Conservation (phyloP, 2,888 invertebrate species). For the Oligia fasciuncula region DNA sequence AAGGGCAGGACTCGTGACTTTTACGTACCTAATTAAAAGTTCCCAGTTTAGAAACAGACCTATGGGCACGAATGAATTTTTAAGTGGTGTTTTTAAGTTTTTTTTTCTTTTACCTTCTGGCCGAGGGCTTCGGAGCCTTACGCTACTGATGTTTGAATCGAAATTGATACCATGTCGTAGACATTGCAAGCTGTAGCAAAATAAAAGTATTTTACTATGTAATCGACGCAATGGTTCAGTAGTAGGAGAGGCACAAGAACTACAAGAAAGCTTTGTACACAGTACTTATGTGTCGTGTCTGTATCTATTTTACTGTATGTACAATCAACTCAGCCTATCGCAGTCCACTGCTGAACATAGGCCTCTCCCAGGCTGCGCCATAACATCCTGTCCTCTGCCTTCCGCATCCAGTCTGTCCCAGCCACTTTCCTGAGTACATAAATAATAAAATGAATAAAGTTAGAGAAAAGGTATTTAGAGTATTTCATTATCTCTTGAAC, state of each 20-base stretch:
- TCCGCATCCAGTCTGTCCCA: not conserved
- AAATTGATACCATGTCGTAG: not conserved
- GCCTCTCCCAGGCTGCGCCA: not conserved
- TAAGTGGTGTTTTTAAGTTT: constrained; percentile 33
- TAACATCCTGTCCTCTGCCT: not conserved
- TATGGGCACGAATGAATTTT: constrained; percentile 45
- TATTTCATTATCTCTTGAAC: not conserved
- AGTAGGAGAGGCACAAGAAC: not conserved
- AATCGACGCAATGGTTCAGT: not conserved
- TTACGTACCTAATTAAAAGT: constrained; percentile 61
- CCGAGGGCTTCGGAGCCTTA: not conserved
- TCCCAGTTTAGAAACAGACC: constrained; percentile 36
- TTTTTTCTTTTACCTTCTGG: not conserved
- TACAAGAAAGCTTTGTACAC: not conserved
- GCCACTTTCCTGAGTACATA: not conserved
- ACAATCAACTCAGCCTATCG: not conserved
- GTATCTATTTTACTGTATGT: not conserved
- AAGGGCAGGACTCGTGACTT: constrained; percentile 39
- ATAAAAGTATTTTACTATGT: not conserved
- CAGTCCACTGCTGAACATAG: not conserved
- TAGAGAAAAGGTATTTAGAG: not conserved
- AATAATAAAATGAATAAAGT: not conserved
- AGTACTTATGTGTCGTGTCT: not conserved
- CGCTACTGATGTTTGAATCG: not conserved
- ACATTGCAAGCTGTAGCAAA: not conserved